Evolutionary conservation across 37 sponge, comb jelly and placozoan species (phyloP).

Genomic region (Bolinopsis microptera): DNA sequence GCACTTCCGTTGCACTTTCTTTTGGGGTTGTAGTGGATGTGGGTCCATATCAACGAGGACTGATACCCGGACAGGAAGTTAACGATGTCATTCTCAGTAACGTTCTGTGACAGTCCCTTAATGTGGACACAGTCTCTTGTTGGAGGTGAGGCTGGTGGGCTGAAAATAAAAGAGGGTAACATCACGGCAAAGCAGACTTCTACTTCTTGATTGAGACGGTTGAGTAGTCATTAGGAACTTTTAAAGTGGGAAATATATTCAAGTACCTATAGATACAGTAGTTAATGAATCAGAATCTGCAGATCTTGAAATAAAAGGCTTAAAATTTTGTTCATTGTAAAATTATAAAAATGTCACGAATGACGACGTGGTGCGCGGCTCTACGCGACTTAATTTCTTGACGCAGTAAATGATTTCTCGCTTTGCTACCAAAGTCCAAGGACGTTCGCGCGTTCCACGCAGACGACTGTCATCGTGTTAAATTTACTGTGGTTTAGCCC

Average conservation of each 20-base stretch:
- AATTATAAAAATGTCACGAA: background rate
- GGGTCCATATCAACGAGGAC: conserved; percentile 42
- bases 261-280: too few species aligned
- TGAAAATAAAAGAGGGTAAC: too few species aligned
- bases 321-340: too few species aligned
- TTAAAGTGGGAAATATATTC: too few species aligned
- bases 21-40: conserved; percentile 56
- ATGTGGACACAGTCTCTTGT: conserved; percentile 42
- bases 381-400: background rate
- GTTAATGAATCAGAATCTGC: too few species aligned
- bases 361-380: background rate
- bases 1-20: conserved; percentile 36
- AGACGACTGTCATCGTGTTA: background rate
- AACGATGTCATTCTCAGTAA: conserved; percentile 38
- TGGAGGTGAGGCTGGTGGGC: conserved; percentile 24
- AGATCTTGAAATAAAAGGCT: too few species aligned
- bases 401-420: conserved; percentile 5
- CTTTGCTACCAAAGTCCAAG: background rate
- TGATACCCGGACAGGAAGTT: conserved; percentile 40
- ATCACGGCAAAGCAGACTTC: too few species aligned
- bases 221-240: too few species aligned
- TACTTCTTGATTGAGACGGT: too few species aligned
- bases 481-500: background rate
- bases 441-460: background rate
- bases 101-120: conserved; percentile 46